These are phyloP conservation scores for Crambe crambe DNA, from an alignment of 37 sponge, comb jelly and placozoan species.

Conservation along the genomic window DNA sequence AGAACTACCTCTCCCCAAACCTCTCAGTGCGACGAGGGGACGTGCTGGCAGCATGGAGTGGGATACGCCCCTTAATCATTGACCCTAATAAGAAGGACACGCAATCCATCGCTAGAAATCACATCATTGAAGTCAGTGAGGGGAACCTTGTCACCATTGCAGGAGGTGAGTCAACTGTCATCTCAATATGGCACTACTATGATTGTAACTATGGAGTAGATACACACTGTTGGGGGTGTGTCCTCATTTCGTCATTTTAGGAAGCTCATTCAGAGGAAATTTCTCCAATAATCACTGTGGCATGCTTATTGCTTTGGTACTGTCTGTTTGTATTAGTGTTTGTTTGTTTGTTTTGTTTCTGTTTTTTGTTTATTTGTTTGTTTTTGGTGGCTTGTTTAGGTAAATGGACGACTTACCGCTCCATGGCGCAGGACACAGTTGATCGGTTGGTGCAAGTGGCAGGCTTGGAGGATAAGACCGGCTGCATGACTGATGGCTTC, in stretches of 20 bases:
- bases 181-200: no score
- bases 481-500: constrained; percentile 75
- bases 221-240: no score
- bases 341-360: no score
- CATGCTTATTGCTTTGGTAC: no score
- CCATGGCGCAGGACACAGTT: constrained; percentile 95
- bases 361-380: no score
- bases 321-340: no score
- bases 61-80: constrained; percentile 93
- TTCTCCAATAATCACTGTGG: no score
- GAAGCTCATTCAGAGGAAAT: no score
- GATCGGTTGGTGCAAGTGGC: constrained; percentile 66
- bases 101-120: constrained; percentile 92
- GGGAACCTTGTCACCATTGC: constrained; percentile 93
- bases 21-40: constrained; percentile 90
- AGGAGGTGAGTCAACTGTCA: constrained; percentile 64
- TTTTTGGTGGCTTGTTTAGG: no score
- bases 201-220: no score
- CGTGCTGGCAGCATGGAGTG: constrained; percentile 98
- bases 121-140: constrained; percentile 93
- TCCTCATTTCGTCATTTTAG: no score
- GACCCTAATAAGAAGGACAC: constrained; percentile 94
- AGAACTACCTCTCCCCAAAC: constrained; percentile 86
- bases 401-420: constrained; percentile 99
- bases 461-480: constrained; percentile 43